Evolutionary conservation across 2,888 invertebrate genomes (phyloP), one percentile per base, ranked within the genome.

Genomic region (Augiades crinisus): DNA sequence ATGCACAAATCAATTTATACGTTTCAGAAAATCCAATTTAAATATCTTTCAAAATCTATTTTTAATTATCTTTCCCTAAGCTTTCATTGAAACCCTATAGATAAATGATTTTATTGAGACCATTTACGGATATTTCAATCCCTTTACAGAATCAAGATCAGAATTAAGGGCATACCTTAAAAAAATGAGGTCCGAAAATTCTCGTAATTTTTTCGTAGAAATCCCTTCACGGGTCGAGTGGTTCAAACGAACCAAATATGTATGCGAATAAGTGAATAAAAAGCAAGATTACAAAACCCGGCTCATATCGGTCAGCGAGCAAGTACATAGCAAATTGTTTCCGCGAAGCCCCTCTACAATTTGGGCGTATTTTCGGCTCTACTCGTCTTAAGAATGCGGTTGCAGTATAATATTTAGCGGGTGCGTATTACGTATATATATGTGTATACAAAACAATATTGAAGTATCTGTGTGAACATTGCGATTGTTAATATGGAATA

Each of bases 291-390:
- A 44, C 31, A 12, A 44, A 21, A 44, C 33, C 12, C 33, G 21
- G 44, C 21, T 44, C 33, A 44, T 44, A 14, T 33, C 44, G 33
- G 44, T 31, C 44, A 44, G 21, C 14, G 33, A 21, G n/a, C 44
- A 33, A 21, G 31, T 33, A 33, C 33, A 31, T 31, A 33, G 21
- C 24, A 45, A 54, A 44, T 49, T 34, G 45, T 27, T 24, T 45
- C 27, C 27, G 33, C 13, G 45, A 52, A 40, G 38, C 22, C 22
- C 27, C 40, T 24, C 21, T 40, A 34, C 53, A 53, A 53, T 47
- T 47, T 53, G 47, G 46, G 41, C 46, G 31, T 53, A 47, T 53
- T 41, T 46, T 53, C 22, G 31, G 31, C 27, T 40, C 33, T 30
- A 31, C 41, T 41, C 14, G 2, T 30, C 12, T 10, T 41, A 41